Percentiles rank a stretch among this genome's conserved stretches.
Evolutionary conservation across 2,797 vertebrate species (phyloP).

Genomic region (Rhabdomys pumilio): DNA sequence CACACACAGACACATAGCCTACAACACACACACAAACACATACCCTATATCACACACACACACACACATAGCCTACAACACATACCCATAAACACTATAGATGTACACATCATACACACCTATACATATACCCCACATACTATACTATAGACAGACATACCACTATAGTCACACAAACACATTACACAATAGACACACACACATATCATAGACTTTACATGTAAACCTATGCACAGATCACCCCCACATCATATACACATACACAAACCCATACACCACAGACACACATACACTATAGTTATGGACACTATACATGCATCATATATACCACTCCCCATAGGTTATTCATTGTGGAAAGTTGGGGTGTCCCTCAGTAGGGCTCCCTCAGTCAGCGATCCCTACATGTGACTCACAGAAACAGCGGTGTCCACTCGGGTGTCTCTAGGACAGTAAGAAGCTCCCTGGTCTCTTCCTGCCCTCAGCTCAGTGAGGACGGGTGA

Average conservation of each 20-base stretch:
- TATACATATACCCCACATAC: not conserved
- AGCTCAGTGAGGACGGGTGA: constrained; percentile 80
- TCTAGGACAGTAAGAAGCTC: constrained; percentile 21
- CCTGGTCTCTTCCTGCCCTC: constrained; percentile 4
- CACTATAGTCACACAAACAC: not conserved
- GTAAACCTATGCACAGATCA: not conserved
- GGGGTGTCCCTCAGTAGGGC: not conserved
- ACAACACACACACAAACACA: not conserved
- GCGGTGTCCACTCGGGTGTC: not conserved
- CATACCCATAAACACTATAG: not conserved
- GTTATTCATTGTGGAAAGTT: not conserved
- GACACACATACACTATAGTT: not conserved
- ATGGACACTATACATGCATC: not conserved
- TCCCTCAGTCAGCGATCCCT: not conserved
- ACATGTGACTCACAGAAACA: constrained; percentile 73
- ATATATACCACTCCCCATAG: not conserved
- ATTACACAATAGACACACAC: not conserved
- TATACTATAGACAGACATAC: not conserved
- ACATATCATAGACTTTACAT: not conserved
- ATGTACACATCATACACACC: not conserved
- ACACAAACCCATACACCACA: not conserved
- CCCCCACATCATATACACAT: no score
- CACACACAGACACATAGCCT: not conserved
- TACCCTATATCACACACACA: not conserved
- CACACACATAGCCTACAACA: not conserved